A percentile compares a stretch with the other conserved stretches of the same genome.
Evolutionary conservation across 2,113 vertebrate genomes (phyloP).

Genomic region (Chauna torquata): DNA sequence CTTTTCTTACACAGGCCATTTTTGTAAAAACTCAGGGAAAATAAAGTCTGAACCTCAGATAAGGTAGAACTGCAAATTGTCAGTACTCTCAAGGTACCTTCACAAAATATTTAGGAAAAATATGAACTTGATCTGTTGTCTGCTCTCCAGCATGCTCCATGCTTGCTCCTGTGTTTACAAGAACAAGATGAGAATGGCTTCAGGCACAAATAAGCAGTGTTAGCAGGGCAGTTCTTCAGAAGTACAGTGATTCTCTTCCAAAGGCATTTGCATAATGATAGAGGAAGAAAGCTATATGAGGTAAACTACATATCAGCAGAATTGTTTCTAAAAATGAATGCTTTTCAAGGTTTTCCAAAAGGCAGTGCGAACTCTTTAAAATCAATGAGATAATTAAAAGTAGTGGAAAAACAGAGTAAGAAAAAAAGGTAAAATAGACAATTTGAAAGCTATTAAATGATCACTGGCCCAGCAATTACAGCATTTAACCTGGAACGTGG

Average conservation of each 20-base stretch:
- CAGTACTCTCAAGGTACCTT: neutral
- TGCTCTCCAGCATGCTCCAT: neutral
- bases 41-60: neutral
- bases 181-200: constrained; percentile 17
- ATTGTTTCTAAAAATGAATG: constrained; percentile 54
- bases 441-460: constrained; percentile 12
- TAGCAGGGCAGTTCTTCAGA: constrained; percentile 25
- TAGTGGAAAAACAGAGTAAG: neutral
- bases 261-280: constrained; percentile 54
- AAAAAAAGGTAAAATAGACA: neutral
- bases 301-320: constrained; percentile 44
- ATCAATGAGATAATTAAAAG: constrained; percentile 65
- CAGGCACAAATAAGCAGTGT: constrained; percentile 15
- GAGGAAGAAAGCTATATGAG: constrained; percentile 4
- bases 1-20: neutral
- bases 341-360: constrained; percentile 48
- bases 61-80: neutral
- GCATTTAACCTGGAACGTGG: neutral
- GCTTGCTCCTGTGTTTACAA: constrained; percentile 13
- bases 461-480: neutral
- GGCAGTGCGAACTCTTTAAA: constrained; percentile 52
- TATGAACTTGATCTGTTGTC: neutral
- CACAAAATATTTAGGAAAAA: neutral
- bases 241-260: constrained; percentile 37
- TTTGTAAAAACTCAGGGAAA: neutral